These are phyloP conservation scores for Drosophila willistoni DNA, from an alignment of 1,140 invertebrate species.

Conservation along the genomic window DNA sequence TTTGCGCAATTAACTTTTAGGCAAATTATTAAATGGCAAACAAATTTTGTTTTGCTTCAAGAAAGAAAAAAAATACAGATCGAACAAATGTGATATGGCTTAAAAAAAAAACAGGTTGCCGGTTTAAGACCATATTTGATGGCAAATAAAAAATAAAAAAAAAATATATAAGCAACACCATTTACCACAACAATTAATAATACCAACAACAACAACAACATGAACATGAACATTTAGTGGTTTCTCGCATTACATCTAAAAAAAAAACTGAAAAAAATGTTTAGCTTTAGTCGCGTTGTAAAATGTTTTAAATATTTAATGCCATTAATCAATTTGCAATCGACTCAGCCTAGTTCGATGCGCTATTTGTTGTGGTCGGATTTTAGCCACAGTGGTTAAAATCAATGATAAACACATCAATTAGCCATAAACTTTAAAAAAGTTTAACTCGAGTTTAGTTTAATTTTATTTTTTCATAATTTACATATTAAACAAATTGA, in stretches of 20 bases:
- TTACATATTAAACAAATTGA: too few relatives aligned
- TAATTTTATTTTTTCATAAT: too few relatives aligned
- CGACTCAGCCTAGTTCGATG: conserved; percentile 34
- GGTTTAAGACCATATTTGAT: conserved; percentile 41
- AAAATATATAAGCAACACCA: conserved; percentile 41
- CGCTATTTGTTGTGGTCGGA: conserved; percentile 63
- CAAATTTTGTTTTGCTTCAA: conserved; percentile 55
- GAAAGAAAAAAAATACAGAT: conserved; percentile 12
- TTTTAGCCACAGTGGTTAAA: conserved; percentile 1
- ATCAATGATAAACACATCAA: neutral
- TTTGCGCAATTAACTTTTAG: conserved; percentile 73
- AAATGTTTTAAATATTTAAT: conserved; percentile 75
- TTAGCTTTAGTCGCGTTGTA: conserved; percentile 30
- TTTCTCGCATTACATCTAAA: conserved; percentile 61
- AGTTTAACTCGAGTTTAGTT: too few relatives aligned
- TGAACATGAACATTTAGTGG: conserved; percentile 46
- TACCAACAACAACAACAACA: conserved; percentile 33
- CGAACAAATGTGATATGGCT: conserved; percentile 45
- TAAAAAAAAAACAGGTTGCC: conserved; percentile 48
- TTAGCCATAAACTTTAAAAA: too few relatives aligned
- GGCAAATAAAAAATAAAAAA: conserved; percentile 15
- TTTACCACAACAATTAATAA: conserved; percentile 62
- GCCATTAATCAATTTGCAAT: conserved; percentile 78
- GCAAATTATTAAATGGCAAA: conserved; percentile 60
- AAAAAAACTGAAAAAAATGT: neutral